Base-by-base conservation (phyloP, 2,888 invertebrate species). In the Campopleginae sp. region DNA sequence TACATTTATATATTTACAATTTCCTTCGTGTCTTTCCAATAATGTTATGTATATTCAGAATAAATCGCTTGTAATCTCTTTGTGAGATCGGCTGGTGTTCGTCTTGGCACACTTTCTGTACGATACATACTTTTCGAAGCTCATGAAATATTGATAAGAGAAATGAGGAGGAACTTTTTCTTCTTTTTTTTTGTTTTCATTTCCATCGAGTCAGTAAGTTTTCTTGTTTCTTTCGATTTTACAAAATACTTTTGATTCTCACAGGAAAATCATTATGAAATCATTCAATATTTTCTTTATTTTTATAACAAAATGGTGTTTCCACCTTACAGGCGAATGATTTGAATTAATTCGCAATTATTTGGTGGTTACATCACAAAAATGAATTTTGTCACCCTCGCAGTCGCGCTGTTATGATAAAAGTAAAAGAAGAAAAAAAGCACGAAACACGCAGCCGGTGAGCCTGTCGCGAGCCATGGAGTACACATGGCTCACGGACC, bases 31-130 rank as follows among this genome's bases (percentile, higher is more conserved):
- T 66, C 66, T 66, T 46, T 46, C 65, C 31, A 74, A 79, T 48
- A 79, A 74, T 74, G 58, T 74, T 63, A 66, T 33, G 72, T 54
- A 80, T 27, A 80, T 66, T 19, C 23, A 12, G 54, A 44, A 80
- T 54, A 80, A 80, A 80, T 66, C 51, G 54, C 63, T 66, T 54
- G 72, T 65, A 80, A 74, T 74, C 65, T 74, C 65, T 54, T 42
- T 54, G 51, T 54, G 54, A 38, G 54, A 80, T 54, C 54, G 23
- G 72, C 54, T 58, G 65, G 44, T 74, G 74, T 42, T 42, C 72
- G 63, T 44, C 54, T 72, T 33, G 51, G 42, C 19, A 38, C 51
- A 44, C 74, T 66, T 44, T 19, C 42, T 19, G 2, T n/a, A n/a
- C 38, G 38, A 58, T 27, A 54, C 5, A 14, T n/a, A 48, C 63